Conservation (phyloP, 2,113 vertebrate genomes). For the Corythaixoides concolor region DNA sequence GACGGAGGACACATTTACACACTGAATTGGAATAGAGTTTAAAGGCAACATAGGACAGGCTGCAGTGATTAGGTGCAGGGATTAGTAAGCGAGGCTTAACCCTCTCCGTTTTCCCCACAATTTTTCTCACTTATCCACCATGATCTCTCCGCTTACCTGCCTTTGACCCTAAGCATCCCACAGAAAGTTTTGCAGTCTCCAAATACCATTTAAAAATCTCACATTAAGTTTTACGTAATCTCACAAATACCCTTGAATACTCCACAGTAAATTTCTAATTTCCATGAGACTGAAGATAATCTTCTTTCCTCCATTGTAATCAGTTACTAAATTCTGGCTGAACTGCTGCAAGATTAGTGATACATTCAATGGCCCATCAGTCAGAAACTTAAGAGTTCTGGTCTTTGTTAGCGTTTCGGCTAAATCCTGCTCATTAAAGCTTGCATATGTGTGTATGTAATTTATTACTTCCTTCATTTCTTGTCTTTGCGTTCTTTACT, state of each 20-base stretch:
- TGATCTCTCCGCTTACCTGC: neutral
- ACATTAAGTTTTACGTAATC: neutral
- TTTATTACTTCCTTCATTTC: neutral
- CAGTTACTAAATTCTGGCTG: neutral
- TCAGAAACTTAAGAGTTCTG: neutral
- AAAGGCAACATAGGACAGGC: neutral
- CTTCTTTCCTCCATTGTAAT: neutral
- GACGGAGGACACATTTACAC: neutral
- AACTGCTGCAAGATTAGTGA: neutral
- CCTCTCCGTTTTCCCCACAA: neutral
- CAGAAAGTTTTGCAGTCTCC: neutral
- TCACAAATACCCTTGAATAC: neutral
- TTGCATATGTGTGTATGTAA: neutral
- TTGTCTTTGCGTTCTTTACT: neutral
- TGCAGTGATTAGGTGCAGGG: neutral
- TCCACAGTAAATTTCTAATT: neutral
- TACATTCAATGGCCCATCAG: neutral
- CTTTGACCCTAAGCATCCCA: neutral
- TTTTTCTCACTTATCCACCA: neutral
- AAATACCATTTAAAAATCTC: neutral
- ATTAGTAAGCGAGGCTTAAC: neutral
- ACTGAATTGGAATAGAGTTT: neutral
- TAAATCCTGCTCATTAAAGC: neutral
- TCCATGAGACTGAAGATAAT: neutral
- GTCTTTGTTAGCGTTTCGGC: neutral